Conservation (phyloP, 1,140 invertebrate species). For the Procambarus virginalis region DNA sequence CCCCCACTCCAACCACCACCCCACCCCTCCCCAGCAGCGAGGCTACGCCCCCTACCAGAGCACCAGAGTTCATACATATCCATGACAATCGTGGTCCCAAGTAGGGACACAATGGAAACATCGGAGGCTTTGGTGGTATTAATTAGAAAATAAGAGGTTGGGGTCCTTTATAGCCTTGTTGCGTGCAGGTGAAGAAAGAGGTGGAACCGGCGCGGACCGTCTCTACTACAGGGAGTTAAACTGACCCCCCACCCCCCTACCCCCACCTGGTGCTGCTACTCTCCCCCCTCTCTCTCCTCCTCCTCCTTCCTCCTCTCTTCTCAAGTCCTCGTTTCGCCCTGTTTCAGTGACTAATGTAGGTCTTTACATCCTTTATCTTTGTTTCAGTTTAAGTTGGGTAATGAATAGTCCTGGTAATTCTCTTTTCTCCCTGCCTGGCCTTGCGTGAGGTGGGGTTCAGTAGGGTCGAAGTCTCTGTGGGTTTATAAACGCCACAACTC, state of each 20-base stretch:
- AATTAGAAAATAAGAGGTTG: slow-evolving; percentile 63
- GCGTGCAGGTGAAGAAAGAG: slow-evolving; percentile 57
- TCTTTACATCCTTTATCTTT: not conserved
- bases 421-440: not conserved
- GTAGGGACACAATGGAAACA: slow-evolving; percentile 55
- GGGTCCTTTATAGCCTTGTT: slow-evolving; percentile 59
- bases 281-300: not conserved
- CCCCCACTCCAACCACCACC: not conserved
- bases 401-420: not conserved
- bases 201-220: slow-evolving; percentile 10
- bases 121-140: slow-evolving; percentile 59
- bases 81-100: slow-evolving; percentile 42
- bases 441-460: not conserved
- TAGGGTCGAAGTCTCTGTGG: not conserved
- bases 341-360: not conserved
- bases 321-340: not conserved
- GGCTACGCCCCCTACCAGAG: not conserved
- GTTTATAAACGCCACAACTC: not conserved
- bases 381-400: no score
- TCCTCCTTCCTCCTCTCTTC: not conserved
- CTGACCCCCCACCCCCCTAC: not conserved
- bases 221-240: not conserved
- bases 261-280: no score
- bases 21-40: not conserved
- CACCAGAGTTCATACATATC: slow-evolving; percentile 1